phyloP scores from a whole-genome alignment of 2,888 invertebrate genomes.

The Hemaris fuciformis region DNA sequence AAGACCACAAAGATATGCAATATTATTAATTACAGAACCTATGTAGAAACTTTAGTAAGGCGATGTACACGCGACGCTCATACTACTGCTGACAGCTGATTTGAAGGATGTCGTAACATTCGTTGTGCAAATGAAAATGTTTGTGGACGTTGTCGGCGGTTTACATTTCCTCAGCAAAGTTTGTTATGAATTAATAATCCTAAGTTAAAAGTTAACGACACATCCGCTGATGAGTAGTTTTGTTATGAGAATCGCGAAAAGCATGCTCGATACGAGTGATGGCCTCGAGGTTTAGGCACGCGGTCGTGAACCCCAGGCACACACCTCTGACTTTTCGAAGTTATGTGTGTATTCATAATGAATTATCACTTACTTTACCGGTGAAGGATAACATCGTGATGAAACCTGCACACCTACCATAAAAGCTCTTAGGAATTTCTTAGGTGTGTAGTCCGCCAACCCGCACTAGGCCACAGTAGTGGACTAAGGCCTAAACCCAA shows the following conservation, averaged over 20 bases:
- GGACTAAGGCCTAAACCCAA: no score
- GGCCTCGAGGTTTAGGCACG: no score
- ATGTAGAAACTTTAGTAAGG: constrained; percentile 6
- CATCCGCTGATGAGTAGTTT: neutral
- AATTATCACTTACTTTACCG: no score
- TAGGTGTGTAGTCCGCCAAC: no score
- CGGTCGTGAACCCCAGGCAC: no score
- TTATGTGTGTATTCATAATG: no score
- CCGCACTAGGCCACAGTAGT: no score
- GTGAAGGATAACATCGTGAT: no score
- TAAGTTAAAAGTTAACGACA: neutral
- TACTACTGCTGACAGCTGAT: neutral
- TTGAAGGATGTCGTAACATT: constrained; percentile 11
- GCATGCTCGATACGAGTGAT: no score
- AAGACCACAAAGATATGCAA: neutral
- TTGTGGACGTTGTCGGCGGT: constrained; percentile 1
- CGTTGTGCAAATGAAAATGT: constrained; percentile 11
- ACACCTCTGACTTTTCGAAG: no score
- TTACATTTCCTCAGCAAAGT: neutral
- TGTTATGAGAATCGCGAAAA: neutral
- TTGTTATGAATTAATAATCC: neutral
- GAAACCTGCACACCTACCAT: no score
- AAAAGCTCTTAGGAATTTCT: no score
- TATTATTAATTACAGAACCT: constrained; percentile 8
- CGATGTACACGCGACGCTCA: neutral